Evolutionary conservation across 2,797 vertebrate species (phyloP).

Genomic region (Aplochiton taeniatus): DNA sequence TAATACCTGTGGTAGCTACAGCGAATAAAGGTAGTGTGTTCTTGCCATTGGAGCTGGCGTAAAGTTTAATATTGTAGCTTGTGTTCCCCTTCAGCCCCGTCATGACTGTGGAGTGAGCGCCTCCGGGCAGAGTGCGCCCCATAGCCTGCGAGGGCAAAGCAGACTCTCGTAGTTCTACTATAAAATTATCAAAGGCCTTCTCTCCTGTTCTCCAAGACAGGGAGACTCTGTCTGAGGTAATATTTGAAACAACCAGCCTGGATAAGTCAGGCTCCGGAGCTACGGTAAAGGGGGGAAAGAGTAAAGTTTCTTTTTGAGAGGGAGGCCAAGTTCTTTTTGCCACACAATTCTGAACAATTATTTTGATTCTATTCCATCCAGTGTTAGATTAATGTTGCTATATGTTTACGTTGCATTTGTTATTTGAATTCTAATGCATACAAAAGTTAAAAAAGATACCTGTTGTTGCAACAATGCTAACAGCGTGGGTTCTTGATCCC

Average conservation of each 20-base stretch:
- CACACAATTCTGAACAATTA: background rate
- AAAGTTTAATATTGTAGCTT: slow-evolving; percentile 82
- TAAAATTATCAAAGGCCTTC: slow-evolving; percentile 84
- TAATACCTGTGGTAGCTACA: slow-evolving; percentile 83
- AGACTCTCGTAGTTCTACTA: slow-evolving; percentile 86
- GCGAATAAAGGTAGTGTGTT: slow-evolving; percentile 73
- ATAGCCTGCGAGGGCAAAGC: slow-evolving; percentile 79
- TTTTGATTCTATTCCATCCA: background rate
- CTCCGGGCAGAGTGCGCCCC: slow-evolving; percentile 72
- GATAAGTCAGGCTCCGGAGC: slow-evolving; percentile 84
- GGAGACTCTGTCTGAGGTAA: slow-evolving; percentile 84
- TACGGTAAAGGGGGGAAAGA: slow-evolving; percentile 62
- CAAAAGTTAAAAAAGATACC: slow-evolving; percentile 73
- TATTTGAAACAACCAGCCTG: slow-evolving; percentile 83
- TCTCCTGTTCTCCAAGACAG: slow-evolving; percentile 81
- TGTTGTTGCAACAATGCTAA: slow-evolving; percentile 89
- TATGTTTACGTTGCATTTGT: background rate
- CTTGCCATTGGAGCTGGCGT: slow-evolving; percentile 74
- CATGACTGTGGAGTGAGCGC: slow-evolving; percentile 72
- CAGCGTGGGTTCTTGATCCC: slow-evolving; percentile 78
- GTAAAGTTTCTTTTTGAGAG: slow-evolving; percentile 50
- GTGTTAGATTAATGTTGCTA: background rate
- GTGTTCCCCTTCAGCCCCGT: slow-evolving; percentile 80
- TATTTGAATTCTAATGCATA: background rate
- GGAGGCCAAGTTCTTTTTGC: slow-evolving; percentile 4